Base-by-base conservation (phyloP, 2,888 invertebrate genomes). In the Leptinotarsa haldemani region DNA sequence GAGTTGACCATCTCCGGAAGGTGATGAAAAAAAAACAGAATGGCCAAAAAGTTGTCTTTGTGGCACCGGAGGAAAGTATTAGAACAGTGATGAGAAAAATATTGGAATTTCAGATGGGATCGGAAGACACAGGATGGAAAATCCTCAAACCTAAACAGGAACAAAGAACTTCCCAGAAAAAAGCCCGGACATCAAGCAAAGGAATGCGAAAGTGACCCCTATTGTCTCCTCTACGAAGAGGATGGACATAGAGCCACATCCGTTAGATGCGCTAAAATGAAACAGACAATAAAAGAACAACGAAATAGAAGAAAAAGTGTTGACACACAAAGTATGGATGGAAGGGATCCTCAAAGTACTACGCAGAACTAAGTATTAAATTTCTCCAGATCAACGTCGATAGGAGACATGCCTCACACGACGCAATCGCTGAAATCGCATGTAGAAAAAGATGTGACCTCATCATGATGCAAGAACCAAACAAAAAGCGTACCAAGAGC, bases 371-470 rank as follows among this genome's bases (percentile, higher is more conserved):
- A 25, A 25, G 25, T 25, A 25, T 25, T 25, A 5, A 25, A 25
- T 25, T 50, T n/a, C 53, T 53, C 53, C 53, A 53, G 20, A 53
- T 53, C 18, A 53, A 53, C 53, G 20, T 20, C 20, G 53, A 53
- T 20, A 53, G 53, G 53, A 53, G 53, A 53, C 18, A 56, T 18
- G 20, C 18, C 18, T 56, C 50, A 15, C 50, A 50, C 50, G 50
- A 50, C 50, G 56, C 56, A n/a, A 56, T 56, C 56, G 18, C 20
- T 56, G 56, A 56, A 56, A 56, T 20, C 12, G 56, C 56, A 20
- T 20, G 20, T 20, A 56, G 56, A 20, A 56, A 18, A 56, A n/a
- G 20, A n/a, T 56, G 56, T 20, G 22, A 56, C 22, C n/a, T 56
- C n/a, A 56, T 56, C 20, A 56, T 56, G 20, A 56, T 20, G 18